A percentile compares a stretch with the other conserved stretches of the same genome.
Evolutionary conservation across 2,888 invertebrate genomes (phyloP).

Genomic region (Plebejus melissa): DNA sequence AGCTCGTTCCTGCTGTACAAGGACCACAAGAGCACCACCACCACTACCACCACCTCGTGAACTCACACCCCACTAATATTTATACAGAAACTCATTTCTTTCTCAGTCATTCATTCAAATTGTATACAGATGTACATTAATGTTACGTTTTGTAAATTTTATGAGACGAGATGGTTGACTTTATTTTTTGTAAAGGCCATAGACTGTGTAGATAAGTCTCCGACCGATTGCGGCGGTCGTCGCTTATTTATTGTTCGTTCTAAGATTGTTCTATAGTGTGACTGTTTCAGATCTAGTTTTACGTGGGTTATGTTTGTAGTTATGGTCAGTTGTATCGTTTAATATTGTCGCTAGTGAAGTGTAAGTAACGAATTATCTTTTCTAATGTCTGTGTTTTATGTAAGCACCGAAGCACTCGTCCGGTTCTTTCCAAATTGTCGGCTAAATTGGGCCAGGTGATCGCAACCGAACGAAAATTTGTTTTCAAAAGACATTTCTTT

Average conservation of each 20-base stretch:
- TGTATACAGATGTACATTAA: constrained; percentile 29
- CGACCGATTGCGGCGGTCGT: constrained; percentile 13
- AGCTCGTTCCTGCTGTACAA: constrained; percentile 87
- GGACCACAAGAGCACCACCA: constrained; percentile 81
- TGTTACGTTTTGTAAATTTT: constrained; percentile 30
- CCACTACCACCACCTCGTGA: constrained; percentile 38
- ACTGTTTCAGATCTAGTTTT: constrained; percentile 34
- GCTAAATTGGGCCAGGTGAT: not conserved
- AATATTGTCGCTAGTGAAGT: constrained; percentile 29
- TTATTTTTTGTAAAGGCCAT: constrained; percentile 32
- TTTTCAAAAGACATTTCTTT: not conserved
- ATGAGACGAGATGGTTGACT: constrained; percentile 26
- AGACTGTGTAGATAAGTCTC: constrained; percentile 34
- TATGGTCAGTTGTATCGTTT: constrained; percentile 33
- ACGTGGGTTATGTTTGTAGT: constrained; percentile 36
- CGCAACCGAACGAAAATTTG: constrained; percentile 15
- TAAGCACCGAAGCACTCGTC: constrained; percentile 17
- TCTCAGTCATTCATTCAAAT: constrained; percentile 25
- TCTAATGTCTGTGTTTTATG: constrained; percentile 21
- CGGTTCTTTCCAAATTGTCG: not conserved
- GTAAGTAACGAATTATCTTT: constrained; percentile 17
- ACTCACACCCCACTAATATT: constrained; percentile 39
- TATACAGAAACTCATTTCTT: constrained; percentile 35
- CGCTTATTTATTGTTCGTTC: constrained; percentile 36
- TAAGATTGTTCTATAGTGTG: constrained; percentile 34